These are phyloP conservation scores for Phoebastria nigripes DNA, from an alignment of 2,797 vertebrate species.

Conservation along the genomic window DNA sequence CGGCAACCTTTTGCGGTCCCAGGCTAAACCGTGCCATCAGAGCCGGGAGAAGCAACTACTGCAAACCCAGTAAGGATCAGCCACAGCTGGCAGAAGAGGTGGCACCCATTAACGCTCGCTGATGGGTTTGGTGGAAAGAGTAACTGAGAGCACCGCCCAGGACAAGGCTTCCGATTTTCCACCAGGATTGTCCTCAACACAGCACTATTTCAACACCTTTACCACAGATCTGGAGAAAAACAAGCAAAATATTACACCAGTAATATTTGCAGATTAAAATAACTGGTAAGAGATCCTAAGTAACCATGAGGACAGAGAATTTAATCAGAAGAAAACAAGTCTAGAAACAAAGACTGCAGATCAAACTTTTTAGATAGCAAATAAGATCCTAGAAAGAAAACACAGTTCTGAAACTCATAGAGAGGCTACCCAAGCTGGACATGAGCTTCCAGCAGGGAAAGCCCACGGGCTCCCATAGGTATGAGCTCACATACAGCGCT, in stretches of 20 bases:
- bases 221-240: background rate
- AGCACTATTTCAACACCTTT: background rate
- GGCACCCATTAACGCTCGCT: accelerated
- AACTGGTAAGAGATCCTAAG: background rate
- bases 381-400: background rate
- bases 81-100: background rate
- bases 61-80: background rate
- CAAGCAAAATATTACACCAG: background rate
- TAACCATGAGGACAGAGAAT: background rate
- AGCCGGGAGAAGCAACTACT: background rate
- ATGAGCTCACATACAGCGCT: accelerated
- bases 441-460: background rate
- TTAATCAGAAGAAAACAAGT: background rate
- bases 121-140: background rate
- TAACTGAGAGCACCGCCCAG: background rate
- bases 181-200: background rate
- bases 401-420: background rate
- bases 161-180: background rate
- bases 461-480: accelerated
- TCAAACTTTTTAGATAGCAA: background rate
- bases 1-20: accelerated
- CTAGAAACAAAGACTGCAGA: background rate
- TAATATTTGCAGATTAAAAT: background rate
- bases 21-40: background rate
- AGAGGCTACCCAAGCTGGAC: background rate